These are phyloP conservation scores for Aradophagus sp. DNA, from an alignment of 1,140 invertebrate species.

Conservation along the genomic window DNA sequence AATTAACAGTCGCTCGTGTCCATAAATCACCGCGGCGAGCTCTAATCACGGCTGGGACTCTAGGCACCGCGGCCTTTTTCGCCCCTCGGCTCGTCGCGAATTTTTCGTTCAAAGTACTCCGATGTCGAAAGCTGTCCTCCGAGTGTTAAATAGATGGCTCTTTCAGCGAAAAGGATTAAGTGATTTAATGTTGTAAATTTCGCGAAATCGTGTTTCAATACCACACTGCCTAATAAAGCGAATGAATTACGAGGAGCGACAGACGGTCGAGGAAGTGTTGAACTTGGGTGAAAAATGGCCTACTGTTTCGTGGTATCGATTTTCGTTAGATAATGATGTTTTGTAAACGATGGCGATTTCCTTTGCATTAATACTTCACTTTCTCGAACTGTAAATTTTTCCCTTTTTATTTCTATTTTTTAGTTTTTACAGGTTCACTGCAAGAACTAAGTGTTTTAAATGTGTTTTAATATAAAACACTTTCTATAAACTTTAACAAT, in stretches of 20 bases:
- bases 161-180: conserved; percentile 30
- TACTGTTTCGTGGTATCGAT: conserved; percentile 1
- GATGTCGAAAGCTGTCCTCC: neutral
- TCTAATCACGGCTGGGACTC: conserved; percentile 64
- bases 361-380: too few species aligned
- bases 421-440: too few species aligned
- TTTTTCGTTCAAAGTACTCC: neutral
- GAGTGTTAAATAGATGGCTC: conserved; percentile 31
- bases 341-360: too few species aligned
- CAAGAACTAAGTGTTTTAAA: too few species aligned
- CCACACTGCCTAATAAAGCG: conserved; percentile 20
- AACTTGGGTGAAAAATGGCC: conserved; percentile 3
- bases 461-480: too few species aligned
- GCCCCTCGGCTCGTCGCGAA: neutral
- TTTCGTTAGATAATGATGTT: neutral
- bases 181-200: conserved; percentile 49
- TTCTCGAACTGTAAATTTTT: too few species aligned
- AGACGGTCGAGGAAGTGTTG: conserved; percentile 11
- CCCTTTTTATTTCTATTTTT: too few species aligned
- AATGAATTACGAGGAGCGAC: conserved; percentile 24
- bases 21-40: conserved; percentile 68
- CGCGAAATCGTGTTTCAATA: conserved; percentile 39
- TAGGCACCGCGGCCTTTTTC: conserved; percentile 34
- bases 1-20: conserved; percentile 66
- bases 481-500: too few species aligned